A percentile compares a stretch with the other conserved stretches of the same genome.
Evolutionary conservation across 2,113 vertebrate species (phyloP).

Genomic region (Meriones unguiculatus): DNA sequence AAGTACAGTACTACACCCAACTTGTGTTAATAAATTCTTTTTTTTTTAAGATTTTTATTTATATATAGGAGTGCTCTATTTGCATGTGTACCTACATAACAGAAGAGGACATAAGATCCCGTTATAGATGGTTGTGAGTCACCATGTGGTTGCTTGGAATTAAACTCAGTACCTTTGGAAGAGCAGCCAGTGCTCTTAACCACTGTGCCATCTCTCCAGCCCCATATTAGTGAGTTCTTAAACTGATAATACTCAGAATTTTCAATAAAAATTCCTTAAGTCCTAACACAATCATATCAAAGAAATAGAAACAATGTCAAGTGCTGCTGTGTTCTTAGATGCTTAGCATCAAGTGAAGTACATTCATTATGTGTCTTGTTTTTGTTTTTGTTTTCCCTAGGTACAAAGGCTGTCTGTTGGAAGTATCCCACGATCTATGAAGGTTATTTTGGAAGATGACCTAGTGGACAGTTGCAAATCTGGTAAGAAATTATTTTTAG

Average conservation of each 20-base stretch:
- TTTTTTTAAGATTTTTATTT: too few relatives aligned
- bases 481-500: constrained; percentile 87
- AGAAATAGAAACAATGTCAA: constrained; percentile 36
- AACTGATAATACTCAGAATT: not conserved
- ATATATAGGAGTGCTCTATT: too few relatives aligned
- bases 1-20: not conserved
- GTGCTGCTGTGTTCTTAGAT: constrained; percentile 18
- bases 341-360: constrained; percentile 11
- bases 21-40: not conserved
- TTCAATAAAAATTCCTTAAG: constrained; percentile 41
- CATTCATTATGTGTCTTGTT: not conserved
- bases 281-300: not conserved
- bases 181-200: too few relatives aligned
- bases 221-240: constrained; percentile 6
- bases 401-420: constrained; percentile 96
- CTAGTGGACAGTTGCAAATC: constrained; percentile 98
- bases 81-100: too few relatives aligned
- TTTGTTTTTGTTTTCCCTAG: constrained; percentile 82
- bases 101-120: too few relatives aligned
- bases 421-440: constrained; percentile 97
- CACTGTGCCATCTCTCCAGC: too few relatives aligned
- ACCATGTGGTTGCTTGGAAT: too few relatives aligned
- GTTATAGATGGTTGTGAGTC: too few relatives aligned
- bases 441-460: constrained; percentile 96
- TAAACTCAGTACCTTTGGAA: too few relatives aligned